A percentile compares a stretch with the other conserved stretches of the same genome.
phyloP scores from a whole-genome alignment of 2,888 invertebrate species.

The Galerucella pusilla region DNA sequence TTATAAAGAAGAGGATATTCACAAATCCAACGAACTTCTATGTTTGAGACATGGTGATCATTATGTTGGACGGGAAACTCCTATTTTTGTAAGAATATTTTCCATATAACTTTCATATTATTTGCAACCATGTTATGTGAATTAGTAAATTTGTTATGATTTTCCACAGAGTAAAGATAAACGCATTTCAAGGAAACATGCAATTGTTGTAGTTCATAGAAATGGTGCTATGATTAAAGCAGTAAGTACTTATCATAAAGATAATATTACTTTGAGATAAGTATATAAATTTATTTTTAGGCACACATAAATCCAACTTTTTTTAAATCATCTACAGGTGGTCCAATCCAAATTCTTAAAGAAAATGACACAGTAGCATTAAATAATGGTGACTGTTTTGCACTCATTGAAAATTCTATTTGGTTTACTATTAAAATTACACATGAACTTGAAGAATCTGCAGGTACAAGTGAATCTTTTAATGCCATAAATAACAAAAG shows the following conservation, averaged over 20 bases:
- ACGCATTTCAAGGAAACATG: conserved; percentile 69
- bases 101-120: not conserved
- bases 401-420: conserved; percentile 66
- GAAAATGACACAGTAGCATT: conserved; percentile 61
- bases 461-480: not conserved
- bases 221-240: conserved; percentile 65
- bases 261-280: not conserved
- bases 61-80: conserved; percentile 50
- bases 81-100: conserved; percentile 47
- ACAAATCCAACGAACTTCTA: conserved; percentile 37
- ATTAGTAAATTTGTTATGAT: conserved; percentile 8
- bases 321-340: conserved; percentile 59
- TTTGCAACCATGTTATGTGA: not conserved
- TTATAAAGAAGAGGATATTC: conserved; percentile 41
- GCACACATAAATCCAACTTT: conserved; percentile 70
- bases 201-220: conserved; percentile 63
- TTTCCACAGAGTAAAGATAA: conserved; percentile 67
- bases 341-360: conserved; percentile 59
- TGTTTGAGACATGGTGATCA: conserved; percentile 48
- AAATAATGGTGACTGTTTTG: conserved; percentile 67
- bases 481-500: conserved; percentile 13
- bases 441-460: conserved; percentile 31
- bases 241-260: conserved; percentile 51
- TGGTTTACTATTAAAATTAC: conserved; percentile 67
- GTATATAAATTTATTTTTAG: conserved; percentile 57